These are phyloP conservation scores for Polypedilum vanderplanki DNA, from an alignment of 1,140 invertebrate genomes.

Conservation along the genomic window DNA sequence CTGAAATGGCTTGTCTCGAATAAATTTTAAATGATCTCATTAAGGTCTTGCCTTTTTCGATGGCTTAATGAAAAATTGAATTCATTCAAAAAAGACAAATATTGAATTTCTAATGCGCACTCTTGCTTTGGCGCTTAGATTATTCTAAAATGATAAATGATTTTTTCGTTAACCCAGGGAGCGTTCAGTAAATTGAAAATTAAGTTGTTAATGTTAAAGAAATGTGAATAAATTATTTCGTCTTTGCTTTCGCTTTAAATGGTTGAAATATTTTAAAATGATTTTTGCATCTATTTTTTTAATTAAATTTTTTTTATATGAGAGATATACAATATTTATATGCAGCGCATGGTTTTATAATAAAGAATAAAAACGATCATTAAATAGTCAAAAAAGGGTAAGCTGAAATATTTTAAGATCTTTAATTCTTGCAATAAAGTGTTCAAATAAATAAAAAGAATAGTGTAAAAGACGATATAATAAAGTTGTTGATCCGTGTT, in stretches of 20 bases:
- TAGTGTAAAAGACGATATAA: background rate
- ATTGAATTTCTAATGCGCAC: background rate
- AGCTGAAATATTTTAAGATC: too few relatives aligned
- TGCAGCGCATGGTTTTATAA: too few relatives aligned
- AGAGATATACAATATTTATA: too few relatives aligned
- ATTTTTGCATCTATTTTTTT: too few relatives aligned
- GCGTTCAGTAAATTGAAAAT: slow-evolving; percentile 15
- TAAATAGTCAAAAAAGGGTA: too few relatives aligned
- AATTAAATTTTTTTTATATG: too few relatives aligned
- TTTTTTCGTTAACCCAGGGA: background rate
- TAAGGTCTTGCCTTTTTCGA: slow-evolving; percentile 5
- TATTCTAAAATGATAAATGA: slow-evolving; percentile 20
- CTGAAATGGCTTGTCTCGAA: background rate
- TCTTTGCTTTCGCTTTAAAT: too few relatives aligned
- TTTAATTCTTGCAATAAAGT: too few relatives aligned
- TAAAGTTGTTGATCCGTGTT: background rate
- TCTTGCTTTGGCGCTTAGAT: background rate
- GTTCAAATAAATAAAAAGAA: background rate
- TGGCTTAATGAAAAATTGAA: background rate
- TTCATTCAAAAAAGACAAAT: background rate
- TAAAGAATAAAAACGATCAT: too few relatives aligned
- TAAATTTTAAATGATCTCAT: slow-evolving; percentile 19
- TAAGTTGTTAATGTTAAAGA: background rate
- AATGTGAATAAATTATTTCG: background rate
- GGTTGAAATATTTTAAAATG: too few relatives aligned